Evolutionary conservation across 2,888 invertebrate species (phyloP), one percentile per base, ranked within the genome.

Genomic region (Rhagonycha lutea): DNA sequence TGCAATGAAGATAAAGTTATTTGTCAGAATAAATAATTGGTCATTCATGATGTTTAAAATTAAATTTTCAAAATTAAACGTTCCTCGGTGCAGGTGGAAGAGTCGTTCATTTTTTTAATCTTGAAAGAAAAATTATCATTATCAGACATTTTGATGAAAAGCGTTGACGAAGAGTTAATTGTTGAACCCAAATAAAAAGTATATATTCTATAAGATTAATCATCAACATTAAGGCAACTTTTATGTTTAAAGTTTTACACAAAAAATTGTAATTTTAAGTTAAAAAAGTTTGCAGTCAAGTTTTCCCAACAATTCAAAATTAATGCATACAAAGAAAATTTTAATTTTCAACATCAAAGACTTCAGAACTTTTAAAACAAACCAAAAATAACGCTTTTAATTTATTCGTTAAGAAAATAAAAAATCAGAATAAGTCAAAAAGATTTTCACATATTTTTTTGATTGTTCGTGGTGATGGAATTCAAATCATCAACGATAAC

Each of bases 1-100:
- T 69, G 62, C 68, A 73, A 62, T 62, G 69, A 28, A 61, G 68
- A 65, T 65, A 65, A 65, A 65, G 63, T n/a, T 24, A 65, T 65
- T 65, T 65, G 63, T 65, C 63, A 65, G 18, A 14, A 14, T 26
- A 65, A 65, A 65, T 26, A 26, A 24, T 47, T 47, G 47, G 47
- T 47, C 47, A 47, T 47, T 47, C 47, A 47, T 47, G 47, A 47
- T 47, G 47, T 47, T 47, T 47, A n/a, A 47, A 47, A 47, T 47
- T 47, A 47, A 47, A 47, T 47, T 47, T 47, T 47, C n/a, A n/a
- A 47, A 47, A 47, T 47, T 47, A 47, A 47, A 47, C 47, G 2
- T 47, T 47, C n/a, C 47, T 8, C 7, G 47, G 7, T 47, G 47
- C 47, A 47, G 47, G 47, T 47, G 47, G 7, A 8, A 47, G 47